Conservation (phyloP, 2,113 vertebrate genomes). For the Coryphaenoides rupestris region DNA sequence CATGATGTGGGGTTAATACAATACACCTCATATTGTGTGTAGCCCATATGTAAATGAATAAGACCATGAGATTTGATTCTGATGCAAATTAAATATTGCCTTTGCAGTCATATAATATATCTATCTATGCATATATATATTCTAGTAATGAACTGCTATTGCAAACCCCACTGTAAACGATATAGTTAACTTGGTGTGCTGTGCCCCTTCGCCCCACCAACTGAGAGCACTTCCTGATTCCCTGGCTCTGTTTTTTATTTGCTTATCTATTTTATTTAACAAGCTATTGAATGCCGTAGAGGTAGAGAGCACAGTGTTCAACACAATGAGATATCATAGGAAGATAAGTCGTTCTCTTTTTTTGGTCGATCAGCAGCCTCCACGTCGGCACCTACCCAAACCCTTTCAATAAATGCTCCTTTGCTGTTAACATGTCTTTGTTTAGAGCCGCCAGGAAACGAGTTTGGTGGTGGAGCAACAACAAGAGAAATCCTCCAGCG, state of each 20-base stretch:
- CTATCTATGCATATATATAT: background rate
- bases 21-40: too few species aligned
- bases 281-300: background rate
- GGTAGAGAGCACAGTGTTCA: background rate
- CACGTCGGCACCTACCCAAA: too few species aligned
- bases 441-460: constrained; percentile 22
- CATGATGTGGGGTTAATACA: too few species aligned
- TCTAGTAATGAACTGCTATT: background rate
- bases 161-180: background rate
- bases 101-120: background rate
- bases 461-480: constrained; percentile 5
- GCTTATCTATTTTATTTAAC: constrained; percentile 1
- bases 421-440: background rate
- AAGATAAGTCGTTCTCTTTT: too few species aligned
- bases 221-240: background rate
- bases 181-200: background rate
- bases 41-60: too few species aligned
- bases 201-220: background rate
- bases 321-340: too few species aligned
- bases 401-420: too few species aligned
- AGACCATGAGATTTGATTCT: too few species aligned
- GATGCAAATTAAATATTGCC: too few species aligned
- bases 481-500: too few species aligned
- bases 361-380: background rate
- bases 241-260: background rate